Evolutionary conservation across 2,113 vertebrate species (phyloP).

Genomic region (Myodes glareolus): DNA sequence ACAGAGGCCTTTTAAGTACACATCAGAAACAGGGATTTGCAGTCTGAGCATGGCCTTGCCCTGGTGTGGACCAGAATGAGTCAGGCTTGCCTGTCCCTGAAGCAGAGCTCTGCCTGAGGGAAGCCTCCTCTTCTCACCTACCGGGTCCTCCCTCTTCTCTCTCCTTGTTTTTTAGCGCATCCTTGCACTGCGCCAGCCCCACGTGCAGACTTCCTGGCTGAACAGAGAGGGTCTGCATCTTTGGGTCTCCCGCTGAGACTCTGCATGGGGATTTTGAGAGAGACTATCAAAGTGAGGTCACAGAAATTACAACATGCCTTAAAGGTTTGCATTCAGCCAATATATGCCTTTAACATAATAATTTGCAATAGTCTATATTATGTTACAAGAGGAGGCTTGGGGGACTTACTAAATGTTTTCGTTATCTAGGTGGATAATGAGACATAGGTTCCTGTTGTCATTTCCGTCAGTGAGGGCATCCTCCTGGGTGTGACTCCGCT

Average conservation of each 20-base stretch:
- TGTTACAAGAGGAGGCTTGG: neutral
- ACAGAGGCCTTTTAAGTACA: slow-evolving; percentile 83
- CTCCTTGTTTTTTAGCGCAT: neutral
- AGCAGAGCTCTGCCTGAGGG: neutral
- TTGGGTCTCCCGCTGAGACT: neutral
- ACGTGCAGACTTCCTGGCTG: neutral
- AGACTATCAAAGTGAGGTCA: slow-evolving; percentile 1
- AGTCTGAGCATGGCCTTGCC: neutral
- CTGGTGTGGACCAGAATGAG: neutral
- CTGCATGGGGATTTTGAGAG: neutral
- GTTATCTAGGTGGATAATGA: neutral
- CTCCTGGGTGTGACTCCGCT: neutral
- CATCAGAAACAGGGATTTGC: slow-evolving; percentile 72
- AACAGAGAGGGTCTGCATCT: neutral
- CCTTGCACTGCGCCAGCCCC: neutral
- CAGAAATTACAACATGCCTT: neutral
- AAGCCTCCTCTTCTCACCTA: neutral
- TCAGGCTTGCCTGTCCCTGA: neutral
- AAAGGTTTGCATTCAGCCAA: slow-evolving; percentile 40
- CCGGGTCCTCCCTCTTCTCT: neutral
- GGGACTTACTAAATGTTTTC: neutral
- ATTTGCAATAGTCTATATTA: neutral
- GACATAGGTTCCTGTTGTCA: neutral
- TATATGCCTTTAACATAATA: neutral
- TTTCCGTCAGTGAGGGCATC: neutral